phyloP scores from a whole-genome alignment of 2,113 vertebrate genomes.

The Paracanthobrama guichenoti region DNA sequence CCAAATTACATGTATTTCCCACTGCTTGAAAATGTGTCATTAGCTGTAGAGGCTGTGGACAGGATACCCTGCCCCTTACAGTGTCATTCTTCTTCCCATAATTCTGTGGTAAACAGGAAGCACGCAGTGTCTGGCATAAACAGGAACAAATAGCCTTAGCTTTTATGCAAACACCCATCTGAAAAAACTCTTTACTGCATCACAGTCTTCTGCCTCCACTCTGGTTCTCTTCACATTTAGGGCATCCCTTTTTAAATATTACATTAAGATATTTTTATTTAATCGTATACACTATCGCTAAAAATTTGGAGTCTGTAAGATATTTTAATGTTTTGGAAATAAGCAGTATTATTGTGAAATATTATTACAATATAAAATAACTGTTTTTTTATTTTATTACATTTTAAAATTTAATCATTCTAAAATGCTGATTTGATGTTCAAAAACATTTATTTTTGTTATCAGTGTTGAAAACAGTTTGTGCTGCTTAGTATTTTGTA shows the following conservation, averaged over 20 bases:
- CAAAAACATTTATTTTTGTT: not conserved
- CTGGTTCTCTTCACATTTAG: not conserved
- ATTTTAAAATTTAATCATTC: not conserved
- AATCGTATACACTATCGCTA: not conserved
- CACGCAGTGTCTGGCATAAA: constrained; percentile 56
- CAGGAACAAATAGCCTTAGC: constrained; percentile 57
- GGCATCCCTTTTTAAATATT: not conserved
- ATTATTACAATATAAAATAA: not conserved
- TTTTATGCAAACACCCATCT: constrained; percentile 51
- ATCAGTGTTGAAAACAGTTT: not conserved
- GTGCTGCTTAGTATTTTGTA: too few species aligned
- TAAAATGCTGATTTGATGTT: not conserved
- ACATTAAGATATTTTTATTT: not conserved
- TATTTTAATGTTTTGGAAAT: too few species aligned
- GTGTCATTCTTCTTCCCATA: constrained; percentile 47
- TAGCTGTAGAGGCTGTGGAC: constrained; percentile 34
- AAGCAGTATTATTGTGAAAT: not conserved
- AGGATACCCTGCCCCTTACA: constrained; percentile 46
- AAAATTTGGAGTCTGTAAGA: too few species aligned
- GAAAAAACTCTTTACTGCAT: constrained; percentile 3
- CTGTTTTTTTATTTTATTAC: not conserved
- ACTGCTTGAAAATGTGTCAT: constrained; percentile 1
- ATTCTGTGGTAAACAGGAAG: constrained; percentile 57
- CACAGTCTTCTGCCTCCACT: not conserved
- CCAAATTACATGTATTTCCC: not conserved